Conservation (phyloP, 2,888 invertebrate species). For the Troglohyphantes excavatus region DNA sequence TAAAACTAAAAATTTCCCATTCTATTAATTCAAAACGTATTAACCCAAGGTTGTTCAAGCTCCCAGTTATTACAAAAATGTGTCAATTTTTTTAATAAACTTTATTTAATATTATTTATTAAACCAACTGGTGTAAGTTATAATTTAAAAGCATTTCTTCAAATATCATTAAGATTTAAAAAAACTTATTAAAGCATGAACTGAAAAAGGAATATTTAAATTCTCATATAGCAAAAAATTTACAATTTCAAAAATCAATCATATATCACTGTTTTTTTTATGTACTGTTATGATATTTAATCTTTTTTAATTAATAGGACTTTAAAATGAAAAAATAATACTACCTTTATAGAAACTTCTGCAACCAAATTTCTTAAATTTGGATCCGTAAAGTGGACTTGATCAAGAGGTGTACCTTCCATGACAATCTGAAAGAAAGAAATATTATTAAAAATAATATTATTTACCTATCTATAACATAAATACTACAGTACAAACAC, state of each 20-base stretch:
- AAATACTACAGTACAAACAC: constrained; percentile 83
- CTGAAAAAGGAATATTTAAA: too few species aligned
- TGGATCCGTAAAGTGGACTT: constrained; percentile 88
- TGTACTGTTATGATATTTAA: too few species aligned
- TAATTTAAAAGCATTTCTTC: too few species aligned
- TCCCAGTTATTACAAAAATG: too few species aligned
- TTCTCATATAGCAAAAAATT: too few species aligned
- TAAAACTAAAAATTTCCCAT: too few species aligned
- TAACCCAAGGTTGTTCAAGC: too few species aligned
- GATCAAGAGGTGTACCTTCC: constrained; percentile 77
- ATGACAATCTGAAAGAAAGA: constrained; percentile 58
- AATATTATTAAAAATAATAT: constrained; percentile 83
- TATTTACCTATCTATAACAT: constrained; percentile 59
- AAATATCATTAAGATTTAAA: too few species aligned
- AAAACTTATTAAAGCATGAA: too few species aligned
- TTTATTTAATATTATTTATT: too few species aligned
- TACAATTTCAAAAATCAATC: background rate
- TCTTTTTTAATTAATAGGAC: background rate
- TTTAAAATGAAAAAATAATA: constrained; percentile 46
- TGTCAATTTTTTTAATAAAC: too few species aligned
- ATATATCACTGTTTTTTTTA: background rate
- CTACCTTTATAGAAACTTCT: constrained; percentile 92
- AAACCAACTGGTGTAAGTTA: too few species aligned
- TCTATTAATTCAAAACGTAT: background rate
- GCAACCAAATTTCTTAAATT: constrained; percentile 93